Percentiles rank a stretch among this genome's conserved stretches.
These are phyloP conservation scores for Cyphomyrus discorhynchus DNA, from an alignment of 2,113 vertebrate species.

Conservation along the genomic window DNA sequence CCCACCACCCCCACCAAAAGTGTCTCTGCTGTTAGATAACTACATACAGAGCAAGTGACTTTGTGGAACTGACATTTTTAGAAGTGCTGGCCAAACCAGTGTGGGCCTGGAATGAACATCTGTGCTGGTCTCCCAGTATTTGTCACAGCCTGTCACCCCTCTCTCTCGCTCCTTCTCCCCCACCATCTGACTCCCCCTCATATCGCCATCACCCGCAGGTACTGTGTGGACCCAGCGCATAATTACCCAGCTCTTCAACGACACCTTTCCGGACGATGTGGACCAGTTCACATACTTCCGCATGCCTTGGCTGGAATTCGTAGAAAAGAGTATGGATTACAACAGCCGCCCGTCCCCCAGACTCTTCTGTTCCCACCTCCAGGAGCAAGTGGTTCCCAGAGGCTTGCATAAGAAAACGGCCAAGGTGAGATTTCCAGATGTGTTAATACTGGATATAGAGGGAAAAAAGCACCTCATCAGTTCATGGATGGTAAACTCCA, in stretches of 20 bases:
- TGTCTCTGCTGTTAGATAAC: neutral
- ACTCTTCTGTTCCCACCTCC: conserved; percentile 41
- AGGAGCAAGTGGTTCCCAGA: conserved; percentile 24
- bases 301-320: conserved; percentile 44
- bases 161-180: neutral
- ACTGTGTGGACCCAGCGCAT: conserved; percentile 41
- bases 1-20: neutral
- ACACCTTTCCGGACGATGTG: conserved; percentile 23
- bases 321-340: neutral
- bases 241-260: conserved; percentile 29
- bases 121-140: neutral
- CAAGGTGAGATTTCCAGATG: conserved; percentile 24
- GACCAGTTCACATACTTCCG: neutral
- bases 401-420: conserved; percentile 21
- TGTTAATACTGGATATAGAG: neutral
- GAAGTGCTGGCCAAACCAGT: neutral
- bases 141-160: neutral
- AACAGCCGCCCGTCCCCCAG: conserved; percentile 27
- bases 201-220: conserved; percentile 21
- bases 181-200: neutral
- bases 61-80: neutral
- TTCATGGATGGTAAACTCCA: neutral
- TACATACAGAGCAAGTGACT: neutral
- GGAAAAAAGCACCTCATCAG: neutral
- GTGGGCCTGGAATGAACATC: neutral